These are phyloP conservation scores for Crocallis elinguaria DNA, from an alignment of 2,888 invertebrate genomes.

Conservation along the genomic window DNA sequence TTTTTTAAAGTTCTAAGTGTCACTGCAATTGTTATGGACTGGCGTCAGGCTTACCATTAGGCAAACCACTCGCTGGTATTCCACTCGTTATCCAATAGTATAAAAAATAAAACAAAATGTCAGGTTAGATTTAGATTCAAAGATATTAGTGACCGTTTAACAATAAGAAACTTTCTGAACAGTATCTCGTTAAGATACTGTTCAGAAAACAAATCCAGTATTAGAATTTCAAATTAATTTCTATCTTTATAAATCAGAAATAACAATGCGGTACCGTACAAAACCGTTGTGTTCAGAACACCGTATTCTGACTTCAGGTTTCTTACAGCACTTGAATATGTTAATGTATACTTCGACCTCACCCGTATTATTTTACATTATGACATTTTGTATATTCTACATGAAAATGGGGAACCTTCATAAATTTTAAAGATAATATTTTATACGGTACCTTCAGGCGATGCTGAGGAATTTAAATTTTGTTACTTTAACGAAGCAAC, in stretches of 20 bases:
- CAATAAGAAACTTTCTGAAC: constrained; percentile 1
- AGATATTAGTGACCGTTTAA: not conserved
- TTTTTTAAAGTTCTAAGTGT: too few relatives aligned
- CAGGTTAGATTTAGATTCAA: too few relatives aligned
- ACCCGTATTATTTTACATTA: constrained; percentile 22
- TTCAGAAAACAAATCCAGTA: not conserved
- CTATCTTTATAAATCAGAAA: constrained; percentile 3
- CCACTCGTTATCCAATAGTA: too few relatives aligned
- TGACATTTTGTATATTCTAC: constrained; percentile 22
- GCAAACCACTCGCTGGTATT: too few relatives aligned
- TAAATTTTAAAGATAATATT: constrained; percentile 22
- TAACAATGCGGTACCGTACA: constrained; percentile 9
- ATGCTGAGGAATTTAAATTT: constrained; percentile 1
- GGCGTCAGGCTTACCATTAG: too few relatives aligned
- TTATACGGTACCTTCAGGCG: not conserved
- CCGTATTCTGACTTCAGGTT: constrained; percentile 21
- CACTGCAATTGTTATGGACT: too few relatives aligned
- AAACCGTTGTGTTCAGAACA: constrained; percentile 17
- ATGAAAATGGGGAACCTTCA: constrained; percentile 21
- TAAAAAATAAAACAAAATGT: not conserved
- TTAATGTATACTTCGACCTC: constrained; percentile 21
- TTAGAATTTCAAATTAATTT: constrained; percentile 7
- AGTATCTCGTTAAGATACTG: too few relatives aligned
- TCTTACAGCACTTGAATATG: constrained; percentile 25
- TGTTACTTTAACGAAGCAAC: not conserved